phyloP scores from a whole-genome alignment of 2,113 vertebrate genomes.

The Piaya cayana region DNA sequence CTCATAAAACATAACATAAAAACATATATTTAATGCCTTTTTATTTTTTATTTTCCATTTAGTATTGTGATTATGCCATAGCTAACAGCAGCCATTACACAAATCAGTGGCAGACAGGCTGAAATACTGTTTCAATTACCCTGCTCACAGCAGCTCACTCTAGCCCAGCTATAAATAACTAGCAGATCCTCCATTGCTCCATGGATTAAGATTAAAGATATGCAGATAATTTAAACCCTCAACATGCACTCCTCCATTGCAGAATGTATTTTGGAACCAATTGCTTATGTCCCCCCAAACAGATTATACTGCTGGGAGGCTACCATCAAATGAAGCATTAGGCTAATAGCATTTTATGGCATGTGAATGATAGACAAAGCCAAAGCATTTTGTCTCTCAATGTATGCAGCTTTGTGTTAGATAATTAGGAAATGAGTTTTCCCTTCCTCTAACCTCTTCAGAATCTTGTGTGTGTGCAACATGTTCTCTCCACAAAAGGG shows the following conservation, averaged over 20 bases:
- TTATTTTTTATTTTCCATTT: constrained; percentile 52
- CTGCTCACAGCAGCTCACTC: constrained; percentile 38
- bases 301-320: neutral
- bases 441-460: neutral
- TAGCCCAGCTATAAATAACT: constrained; percentile 52
- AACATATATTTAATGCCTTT: constrained; percentile 60
- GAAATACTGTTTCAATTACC: constrained; percentile 68
- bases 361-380: neutral
- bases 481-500: neutral
- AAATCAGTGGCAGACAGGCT: constrained; percentile 29
- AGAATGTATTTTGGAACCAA: neutral
- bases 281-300: neutral
- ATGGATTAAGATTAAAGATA: constrained; percentile 58
- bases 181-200: neutral
- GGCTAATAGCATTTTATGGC: neutral
- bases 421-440: neutral
- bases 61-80: neutral
- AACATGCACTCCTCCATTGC: neutral
- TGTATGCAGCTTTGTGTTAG: neutral
- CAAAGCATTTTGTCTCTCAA: neutral
- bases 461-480: neutral
- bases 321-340: constrained; percentile 1
- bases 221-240: constrained; percentile 9
- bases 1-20: constrained; percentile 54
- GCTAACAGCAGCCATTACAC: constrained; percentile 45